These are phyloP conservation scores for Danio albolineatus DNA, from an alignment of 2,797 vertebrate genomes.

Conservation along the genomic window DNA sequence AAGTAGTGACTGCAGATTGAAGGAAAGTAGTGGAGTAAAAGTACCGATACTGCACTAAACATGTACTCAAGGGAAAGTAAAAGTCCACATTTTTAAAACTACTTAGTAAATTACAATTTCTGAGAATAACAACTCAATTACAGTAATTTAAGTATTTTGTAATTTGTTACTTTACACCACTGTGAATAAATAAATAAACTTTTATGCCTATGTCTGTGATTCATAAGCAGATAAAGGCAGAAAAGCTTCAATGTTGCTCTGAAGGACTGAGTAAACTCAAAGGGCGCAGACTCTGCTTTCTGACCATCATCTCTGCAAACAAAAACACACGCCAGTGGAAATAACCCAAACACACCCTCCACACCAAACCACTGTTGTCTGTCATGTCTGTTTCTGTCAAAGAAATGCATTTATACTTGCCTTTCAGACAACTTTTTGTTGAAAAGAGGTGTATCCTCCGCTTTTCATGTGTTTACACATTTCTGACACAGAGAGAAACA, in stretches of 20 bases:
- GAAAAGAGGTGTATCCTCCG: constrained; percentile 36
- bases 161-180: no score
- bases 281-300: constrained; percentile 65
- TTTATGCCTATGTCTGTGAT: constrained; percentile 56
- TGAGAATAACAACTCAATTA: no score
- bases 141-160: no score
- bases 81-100: no score
- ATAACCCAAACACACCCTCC: constrained; percentile 57
- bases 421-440: constrained; percentile 51
- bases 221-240: constrained; percentile 66
- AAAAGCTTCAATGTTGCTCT: constrained; percentile 52
- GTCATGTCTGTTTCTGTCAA: constrained; percentile 33
- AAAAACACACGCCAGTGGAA: constrained; percentile 61
- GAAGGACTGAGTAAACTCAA: constrained; percentile 45
- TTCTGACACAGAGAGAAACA: constrained; percentile 18
- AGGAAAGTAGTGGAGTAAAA: no score
- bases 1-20: no score
- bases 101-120: no score
- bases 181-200: no score
- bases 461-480: constrained; percentile 39
- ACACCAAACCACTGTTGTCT: constrained; percentile 28
- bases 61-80: no score
- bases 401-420: constrained; percentile 39
- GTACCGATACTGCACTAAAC: no score
- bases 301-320: constrained; percentile 60